These are phyloP conservation scores for Todus mexicanus DNA, from an alignment of 2,797 vertebrate genomes.

Conservation along the genomic window DNA sequence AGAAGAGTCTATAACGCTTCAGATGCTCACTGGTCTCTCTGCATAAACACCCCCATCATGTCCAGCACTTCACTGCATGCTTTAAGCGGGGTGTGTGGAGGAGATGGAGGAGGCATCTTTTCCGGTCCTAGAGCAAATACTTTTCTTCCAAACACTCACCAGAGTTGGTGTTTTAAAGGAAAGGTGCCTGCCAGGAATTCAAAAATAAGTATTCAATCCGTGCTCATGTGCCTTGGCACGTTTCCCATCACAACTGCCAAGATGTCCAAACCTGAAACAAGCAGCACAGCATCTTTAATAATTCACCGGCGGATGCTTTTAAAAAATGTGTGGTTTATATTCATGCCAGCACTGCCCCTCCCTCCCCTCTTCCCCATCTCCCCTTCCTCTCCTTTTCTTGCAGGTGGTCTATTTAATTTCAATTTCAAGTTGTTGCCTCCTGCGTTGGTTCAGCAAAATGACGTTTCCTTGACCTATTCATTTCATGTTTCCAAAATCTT, in stretches of 20 bases:
- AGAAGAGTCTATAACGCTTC: neutral
- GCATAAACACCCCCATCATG: neutral
- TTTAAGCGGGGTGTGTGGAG: neutral
- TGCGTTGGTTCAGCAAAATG: constrained; percentile 61
- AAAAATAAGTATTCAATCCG: neutral
- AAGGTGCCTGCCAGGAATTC: constrained; percentile 60
- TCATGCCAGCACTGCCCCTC: constrained; percentile 54
- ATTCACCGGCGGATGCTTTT: constrained; percentile 59
- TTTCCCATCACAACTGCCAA: constrained; percentile 57
- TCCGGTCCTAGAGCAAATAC: neutral
- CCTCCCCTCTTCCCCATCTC: constrained; percentile 17
- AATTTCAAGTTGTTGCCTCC: constrained; percentile 56
- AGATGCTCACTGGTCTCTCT: neutral
- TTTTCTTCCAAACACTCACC: constrained; percentile 33
- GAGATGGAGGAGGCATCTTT: neutral
- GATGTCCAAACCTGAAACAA: constrained; percentile 62
- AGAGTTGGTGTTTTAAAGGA: neutral
- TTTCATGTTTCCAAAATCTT: constrained; percentile 68
- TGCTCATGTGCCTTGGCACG: constrained; percentile 49
- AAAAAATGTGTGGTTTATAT: constrained; percentile 61
- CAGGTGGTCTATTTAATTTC: constrained; percentile 73
- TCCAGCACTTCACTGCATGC: neutral
- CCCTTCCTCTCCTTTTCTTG: constrained; percentile 61
- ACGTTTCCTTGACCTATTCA: constrained; percentile 59
- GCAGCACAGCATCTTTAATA: constrained; percentile 52